Conservation (phyloP, 1,140 invertebrate species). For the Procambarus virginalis region DNA sequence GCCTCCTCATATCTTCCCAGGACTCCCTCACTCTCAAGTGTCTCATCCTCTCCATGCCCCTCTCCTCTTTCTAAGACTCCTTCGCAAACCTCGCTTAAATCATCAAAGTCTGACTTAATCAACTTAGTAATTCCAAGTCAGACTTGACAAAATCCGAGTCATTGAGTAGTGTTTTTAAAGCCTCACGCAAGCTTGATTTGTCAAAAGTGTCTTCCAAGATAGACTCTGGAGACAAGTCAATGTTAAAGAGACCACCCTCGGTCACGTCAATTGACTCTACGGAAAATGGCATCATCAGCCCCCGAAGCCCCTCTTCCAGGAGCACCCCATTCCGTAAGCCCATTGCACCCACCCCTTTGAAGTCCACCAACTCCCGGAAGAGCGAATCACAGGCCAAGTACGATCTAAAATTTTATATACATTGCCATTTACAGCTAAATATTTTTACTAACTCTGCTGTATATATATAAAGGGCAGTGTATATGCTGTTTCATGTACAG, state of each 20-base stretch:
- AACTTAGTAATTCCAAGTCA: conserved; percentile 31
- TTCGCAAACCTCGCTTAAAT: conserved; percentile 52
- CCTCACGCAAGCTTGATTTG: conserved; percentile 40
- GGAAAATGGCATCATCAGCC: conserved; percentile 19
- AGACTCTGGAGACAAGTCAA: conserved; percentile 58
- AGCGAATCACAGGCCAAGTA: conserved; percentile 54
- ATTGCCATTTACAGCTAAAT: background rate
- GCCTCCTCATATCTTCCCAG: conserved; percentile 30
- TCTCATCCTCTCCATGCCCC: conserved; percentile 28
- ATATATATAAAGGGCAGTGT: background rate
- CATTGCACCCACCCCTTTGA: conserved; percentile 47
- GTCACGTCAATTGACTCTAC: conserved; percentile 45
- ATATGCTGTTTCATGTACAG: background rate
- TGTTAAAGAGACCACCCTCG: conserved; percentile 55
- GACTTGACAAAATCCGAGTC: conserved; percentile 51
- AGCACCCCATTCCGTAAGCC: conserved; percentile 35
- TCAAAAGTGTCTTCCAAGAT: conserved; percentile 55
- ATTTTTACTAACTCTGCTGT: background rate
- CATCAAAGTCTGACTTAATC: conserved; percentile 29
- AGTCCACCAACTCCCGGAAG: conserved; percentile 35
- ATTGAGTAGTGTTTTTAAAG: conserved; percentile 36
- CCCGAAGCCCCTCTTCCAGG: conserved; percentile 5
- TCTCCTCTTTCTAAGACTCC: conserved; percentile 47
- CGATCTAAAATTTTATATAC: background rate
- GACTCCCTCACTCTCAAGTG: conserved; percentile 60